Conservation (phyloP, 2,113 vertebrate genomes). For the Paramormyrops kingsleyae region DNA sequence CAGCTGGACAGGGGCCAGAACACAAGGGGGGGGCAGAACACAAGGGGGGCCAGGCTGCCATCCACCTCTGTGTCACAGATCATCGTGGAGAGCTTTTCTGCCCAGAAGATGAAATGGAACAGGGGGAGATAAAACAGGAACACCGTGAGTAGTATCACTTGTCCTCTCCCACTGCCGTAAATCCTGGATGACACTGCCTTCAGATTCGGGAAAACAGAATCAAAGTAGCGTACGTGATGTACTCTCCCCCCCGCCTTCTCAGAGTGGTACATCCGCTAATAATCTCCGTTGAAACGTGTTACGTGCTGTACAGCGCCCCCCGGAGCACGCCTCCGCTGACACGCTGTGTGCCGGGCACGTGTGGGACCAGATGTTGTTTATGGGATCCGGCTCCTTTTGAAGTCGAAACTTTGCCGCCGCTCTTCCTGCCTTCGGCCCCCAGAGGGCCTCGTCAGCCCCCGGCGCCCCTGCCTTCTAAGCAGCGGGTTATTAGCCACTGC, state of each 20-base stretch:
- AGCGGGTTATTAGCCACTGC: not conserved
- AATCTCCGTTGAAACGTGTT: not conserved
- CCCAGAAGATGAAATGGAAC: not conserved
- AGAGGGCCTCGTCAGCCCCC: not conserved
- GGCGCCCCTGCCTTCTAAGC: not conserved
- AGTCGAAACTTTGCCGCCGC: not conserved
- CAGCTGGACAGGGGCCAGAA: too few relatives aligned
- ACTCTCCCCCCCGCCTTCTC: not conserved
- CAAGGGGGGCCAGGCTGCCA: too few relatives aligned
- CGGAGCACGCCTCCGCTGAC: not conserved
- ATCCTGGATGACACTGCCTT: not conserved
- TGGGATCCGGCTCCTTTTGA: not conserved
- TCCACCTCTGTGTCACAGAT: not conserved
- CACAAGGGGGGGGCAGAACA: too few relatives aligned
- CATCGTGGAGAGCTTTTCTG: not conserved
- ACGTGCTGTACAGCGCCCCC: not conserved
- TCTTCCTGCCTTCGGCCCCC: not conserved
- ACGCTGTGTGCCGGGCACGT: not conserved
- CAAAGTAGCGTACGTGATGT: not conserved
- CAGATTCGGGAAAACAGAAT: not conserved
- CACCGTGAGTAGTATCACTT: not conserved
- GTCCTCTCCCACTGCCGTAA: not conserved
- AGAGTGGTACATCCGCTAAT: not conserved
- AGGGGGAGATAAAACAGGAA: not conserved
- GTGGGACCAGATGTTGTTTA: constrained; percentile 7